Percentiles rank a stretch among this genome's conserved stretches.
Conservation (phyloP, 2,113 vertebrate species). For the Actinemys pallida region DNA sequence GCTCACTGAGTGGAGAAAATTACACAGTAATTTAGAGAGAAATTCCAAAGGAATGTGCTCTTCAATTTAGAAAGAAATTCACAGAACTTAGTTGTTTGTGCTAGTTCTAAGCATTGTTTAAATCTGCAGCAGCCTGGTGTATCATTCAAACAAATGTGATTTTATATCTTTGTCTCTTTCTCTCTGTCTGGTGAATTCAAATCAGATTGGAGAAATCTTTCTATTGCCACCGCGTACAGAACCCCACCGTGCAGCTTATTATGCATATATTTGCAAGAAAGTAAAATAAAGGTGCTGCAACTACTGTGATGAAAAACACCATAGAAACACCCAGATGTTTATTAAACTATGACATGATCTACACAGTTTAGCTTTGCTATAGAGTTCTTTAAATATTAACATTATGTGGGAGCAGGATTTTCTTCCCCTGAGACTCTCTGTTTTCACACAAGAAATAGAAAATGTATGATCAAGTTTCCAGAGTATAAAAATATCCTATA, state of each 20-base stretch:
- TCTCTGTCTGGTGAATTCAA: slow-evolving; percentile 53
- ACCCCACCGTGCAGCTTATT: slow-evolving; percentile 29
- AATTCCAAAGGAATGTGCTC: slow-evolving; percentile 65
- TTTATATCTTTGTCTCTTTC: slow-evolving; percentile 51
- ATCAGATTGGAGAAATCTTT: slow-evolving; percentile 46
- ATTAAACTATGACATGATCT: not conserved
- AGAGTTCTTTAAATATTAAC: not conserved
- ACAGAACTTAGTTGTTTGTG: slow-evolving; percentile 65
- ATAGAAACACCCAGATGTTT: not conserved
- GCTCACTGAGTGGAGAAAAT: slow-evolving; percentile 69
- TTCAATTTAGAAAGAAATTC: slow-evolving; percentile 72
- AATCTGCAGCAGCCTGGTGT: slow-evolving; percentile 38
- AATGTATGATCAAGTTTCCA: not conserved
- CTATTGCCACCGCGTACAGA: slow-evolving; percentile 7
- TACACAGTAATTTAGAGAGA: slow-evolving; percentile 71
- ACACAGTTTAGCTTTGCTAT: not conserved
- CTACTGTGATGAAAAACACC: not conserved
- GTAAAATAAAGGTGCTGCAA: slow-evolving; percentile 5
- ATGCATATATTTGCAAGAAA: slow-evolving; percentile 21
- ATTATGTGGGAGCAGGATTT: not conserved
- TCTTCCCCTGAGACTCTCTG: not conserved
- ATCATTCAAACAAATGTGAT: slow-evolving; percentile 68
- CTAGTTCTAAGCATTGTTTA: slow-evolving; percentile 66
- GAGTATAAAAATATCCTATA: not conserved
- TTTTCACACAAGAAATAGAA: not conserved